A percentile compares a stretch with the other conserved stretches of the same genome.
These are phyloP conservation scores for Halcyon badia DNA, from an alignment of 2,797 vertebrate species.

Conservation along the genomic window DNA sequence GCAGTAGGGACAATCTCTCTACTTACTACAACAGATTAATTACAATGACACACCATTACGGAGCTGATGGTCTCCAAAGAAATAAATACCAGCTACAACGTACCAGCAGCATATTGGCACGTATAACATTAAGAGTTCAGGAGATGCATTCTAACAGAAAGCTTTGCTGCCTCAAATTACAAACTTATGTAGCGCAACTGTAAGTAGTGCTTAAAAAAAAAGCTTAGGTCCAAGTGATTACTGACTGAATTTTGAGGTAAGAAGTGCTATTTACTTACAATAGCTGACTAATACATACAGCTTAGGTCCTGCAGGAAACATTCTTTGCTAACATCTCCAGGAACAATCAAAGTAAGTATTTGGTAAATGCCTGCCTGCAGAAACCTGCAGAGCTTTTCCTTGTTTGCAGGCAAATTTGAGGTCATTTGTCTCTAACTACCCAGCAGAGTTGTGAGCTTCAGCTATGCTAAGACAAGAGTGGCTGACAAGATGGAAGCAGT, in stretches of 20 bases:
- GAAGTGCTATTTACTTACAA: background rate
- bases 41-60: rapidly evolving
- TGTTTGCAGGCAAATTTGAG: background rate
- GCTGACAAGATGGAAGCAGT: background rate
- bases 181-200: background rate
- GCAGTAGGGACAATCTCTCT: background rate
- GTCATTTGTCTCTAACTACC: background rate
- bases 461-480: background rate
- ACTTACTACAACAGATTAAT: background rate
- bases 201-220: background rate
- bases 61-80: background rate
- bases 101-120: background rate
- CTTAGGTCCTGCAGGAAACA: background rate
- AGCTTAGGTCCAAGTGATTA: background rate
- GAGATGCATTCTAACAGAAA: background rate
- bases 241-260: background rate
- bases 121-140: background rate
- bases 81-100: background rate
- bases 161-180: background rate
- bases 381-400: background rate
- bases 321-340: background rate
- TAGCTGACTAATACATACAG: background rate
- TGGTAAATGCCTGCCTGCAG: background rate
- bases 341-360: background rate
- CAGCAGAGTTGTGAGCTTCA: background rate